phyloP scores from a whole-genome alignment of 2,797 vertebrate species.

The Distichodus sexfasciatus region DNA sequence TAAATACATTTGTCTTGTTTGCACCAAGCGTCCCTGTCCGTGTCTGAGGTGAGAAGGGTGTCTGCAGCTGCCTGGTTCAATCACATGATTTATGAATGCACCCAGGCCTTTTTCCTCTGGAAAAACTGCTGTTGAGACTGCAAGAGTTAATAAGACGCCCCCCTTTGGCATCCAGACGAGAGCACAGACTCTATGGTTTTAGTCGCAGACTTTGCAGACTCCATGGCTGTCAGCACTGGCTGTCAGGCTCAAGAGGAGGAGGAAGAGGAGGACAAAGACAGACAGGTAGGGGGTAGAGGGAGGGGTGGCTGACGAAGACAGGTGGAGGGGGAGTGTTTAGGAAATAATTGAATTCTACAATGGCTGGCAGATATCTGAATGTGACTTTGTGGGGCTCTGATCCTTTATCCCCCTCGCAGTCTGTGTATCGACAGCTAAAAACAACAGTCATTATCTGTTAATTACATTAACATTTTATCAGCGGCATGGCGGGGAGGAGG shows the following conservation, averaged over 20 bases:
- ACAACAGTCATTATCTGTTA: slow-evolving; percentile 88
- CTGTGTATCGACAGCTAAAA: slow-evolving; percentile 83
- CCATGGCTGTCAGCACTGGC: slow-evolving; percentile 49
- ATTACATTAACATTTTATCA: slow-evolving; percentile 90
- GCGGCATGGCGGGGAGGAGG: slow-evolving; percentile 59
- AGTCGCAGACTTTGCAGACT: background rate
- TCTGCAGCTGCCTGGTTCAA: slow-evolving; percentile 61
- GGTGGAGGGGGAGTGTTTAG: slow-evolving; percentile 57
- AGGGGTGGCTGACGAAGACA: slow-evolving; percentile 30
- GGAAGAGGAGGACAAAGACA: slow-evolving; percentile 39
- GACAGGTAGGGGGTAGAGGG: slow-evolving; percentile 58
- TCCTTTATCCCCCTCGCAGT: slow-evolving; percentile 77
- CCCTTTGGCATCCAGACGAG: slow-evolving; percentile 6
- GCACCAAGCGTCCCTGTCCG: slow-evolving; percentile 35
- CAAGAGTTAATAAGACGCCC: slow-evolving; percentile 55
- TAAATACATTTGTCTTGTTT: slow-evolving; percentile 82
- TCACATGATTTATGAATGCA: slow-evolving; percentile 75
- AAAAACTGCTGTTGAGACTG: slow-evolving; percentile 56
- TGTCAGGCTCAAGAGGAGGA: too few relatives aligned
- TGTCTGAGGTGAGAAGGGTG: slow-evolving; percentile 70
- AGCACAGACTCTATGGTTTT: background rate
- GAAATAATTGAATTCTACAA: slow-evolving; percentile 82
- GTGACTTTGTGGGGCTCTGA: slow-evolving; percentile 79
- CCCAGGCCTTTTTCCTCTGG: slow-evolving; percentile 36
- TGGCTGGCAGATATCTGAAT: slow-evolving; percentile 84